phyloP scores from a whole-genome alignment of 2,797 vertebrate species.

The Anas bernieri region DNA sequence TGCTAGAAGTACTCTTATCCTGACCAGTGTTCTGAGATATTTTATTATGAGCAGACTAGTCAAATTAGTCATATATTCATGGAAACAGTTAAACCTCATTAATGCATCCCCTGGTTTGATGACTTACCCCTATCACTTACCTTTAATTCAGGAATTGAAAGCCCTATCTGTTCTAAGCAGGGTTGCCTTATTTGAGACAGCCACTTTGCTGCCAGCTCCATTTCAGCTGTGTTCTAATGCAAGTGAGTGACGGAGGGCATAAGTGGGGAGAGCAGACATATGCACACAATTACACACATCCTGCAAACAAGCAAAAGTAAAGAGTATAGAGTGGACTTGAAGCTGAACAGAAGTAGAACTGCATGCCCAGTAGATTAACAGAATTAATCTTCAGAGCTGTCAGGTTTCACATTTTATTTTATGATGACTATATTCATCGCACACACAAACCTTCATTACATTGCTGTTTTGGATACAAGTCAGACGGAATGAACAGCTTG shows the following conservation, averaged over 20 bases:
- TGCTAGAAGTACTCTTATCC: not conserved
- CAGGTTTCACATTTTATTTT: constrained; percentile 24
- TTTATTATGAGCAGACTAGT: not conserved
- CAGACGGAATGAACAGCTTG: constrained; percentile 13
- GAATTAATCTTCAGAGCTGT: constrained; percentile 64
- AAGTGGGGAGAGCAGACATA: not conserved
- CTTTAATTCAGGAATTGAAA: not conserved
- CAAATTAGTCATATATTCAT: not conserved
- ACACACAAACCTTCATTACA: not conserved
- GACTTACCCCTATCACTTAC: fast-evolving
- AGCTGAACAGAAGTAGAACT: constrained; percentile 52
- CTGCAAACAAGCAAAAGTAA: not conserved
- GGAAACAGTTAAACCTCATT: not conserved
- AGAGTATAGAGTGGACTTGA: not conserved
- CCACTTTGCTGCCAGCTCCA: not conserved
- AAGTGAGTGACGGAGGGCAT: not conserved
- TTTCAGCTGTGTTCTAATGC: not conserved
- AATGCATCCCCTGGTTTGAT: not conserved
- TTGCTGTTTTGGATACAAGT: constrained; percentile 50
- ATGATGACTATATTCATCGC: constrained; percentile 22
- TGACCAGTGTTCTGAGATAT: not conserved
- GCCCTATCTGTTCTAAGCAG: not conserved
- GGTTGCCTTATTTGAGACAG: not conserved
- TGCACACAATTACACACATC: not conserved
- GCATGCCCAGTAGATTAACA: constrained; percentile 10